Conservation (phyloP, 2,113 vertebrate genomes). For the Calidris pugnax region DNA sequence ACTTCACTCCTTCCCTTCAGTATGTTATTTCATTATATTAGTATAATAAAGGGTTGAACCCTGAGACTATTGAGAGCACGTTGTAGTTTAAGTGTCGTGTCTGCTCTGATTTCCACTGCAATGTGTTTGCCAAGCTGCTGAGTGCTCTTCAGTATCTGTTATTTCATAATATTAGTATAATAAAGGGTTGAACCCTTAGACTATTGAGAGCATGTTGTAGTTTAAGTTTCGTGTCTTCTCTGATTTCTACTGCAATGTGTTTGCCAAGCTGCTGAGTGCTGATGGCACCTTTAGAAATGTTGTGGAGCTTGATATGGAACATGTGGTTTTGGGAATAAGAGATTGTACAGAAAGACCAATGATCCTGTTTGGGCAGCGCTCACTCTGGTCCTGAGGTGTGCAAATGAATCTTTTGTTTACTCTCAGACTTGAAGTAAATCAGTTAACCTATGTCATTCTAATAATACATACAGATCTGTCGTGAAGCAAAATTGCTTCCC, state of each 20-base stretch:
- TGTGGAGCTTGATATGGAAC: neutral
- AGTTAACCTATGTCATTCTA: neutral
- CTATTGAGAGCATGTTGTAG: neutral
- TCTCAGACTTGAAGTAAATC: neutral
- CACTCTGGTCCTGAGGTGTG: neutral
- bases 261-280: neutral
- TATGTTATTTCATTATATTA: neutral
- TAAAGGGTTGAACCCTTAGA: neutral
- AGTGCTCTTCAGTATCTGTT: neutral
- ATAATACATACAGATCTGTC: neutral
- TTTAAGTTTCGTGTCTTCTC: neutral
- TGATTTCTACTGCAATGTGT: neutral
- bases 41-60: neutral
- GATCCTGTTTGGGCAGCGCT: neutral
- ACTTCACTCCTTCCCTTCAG: neutral
- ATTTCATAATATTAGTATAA: neutral
- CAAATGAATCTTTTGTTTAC: neutral
- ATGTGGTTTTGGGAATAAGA: neutral
- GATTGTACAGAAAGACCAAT: fast-evolving
- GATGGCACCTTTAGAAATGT: neutral
- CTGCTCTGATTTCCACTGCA: neutral
- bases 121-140: neutral
- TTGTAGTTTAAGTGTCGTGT: neutral
- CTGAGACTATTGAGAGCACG: neutral
- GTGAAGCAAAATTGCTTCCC: neutral